Percentiles rank a stretch among this genome's conserved stretches.
Conservation (phyloP, 2,888 invertebrate genomes). For the Cheiracanthium punctorium region DNA sequence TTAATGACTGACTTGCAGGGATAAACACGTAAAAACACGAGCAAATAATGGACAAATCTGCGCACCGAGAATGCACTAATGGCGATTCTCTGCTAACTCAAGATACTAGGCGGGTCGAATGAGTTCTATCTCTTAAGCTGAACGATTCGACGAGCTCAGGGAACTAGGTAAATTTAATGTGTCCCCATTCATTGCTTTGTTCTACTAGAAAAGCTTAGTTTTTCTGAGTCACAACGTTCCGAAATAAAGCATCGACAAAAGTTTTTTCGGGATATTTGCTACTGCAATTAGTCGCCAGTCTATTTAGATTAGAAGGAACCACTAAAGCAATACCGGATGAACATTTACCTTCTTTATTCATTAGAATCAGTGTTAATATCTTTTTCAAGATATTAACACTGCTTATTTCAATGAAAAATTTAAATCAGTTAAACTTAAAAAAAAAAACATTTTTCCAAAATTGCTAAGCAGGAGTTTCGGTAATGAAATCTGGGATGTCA, state of each 20-base stretch:
- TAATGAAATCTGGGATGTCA: too few relatives aligned
- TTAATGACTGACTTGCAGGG: too few relatives aligned
- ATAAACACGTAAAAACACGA: too few relatives aligned
- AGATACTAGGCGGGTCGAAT: background rate
- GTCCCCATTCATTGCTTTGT: slow-evolving; percentile 4
- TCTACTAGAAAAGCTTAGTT: background rate
- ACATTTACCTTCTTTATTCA: too few relatives aligned
- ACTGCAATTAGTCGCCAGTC: background rate
- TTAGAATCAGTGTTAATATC: too few relatives aligned
- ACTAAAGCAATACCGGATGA: too few relatives aligned
- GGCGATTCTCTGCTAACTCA: background rate
- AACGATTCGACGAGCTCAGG: slow-evolving; percentile 6
- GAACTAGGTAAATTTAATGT: background rate
- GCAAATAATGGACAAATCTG: too few relatives aligned
- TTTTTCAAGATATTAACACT: too few relatives aligned
- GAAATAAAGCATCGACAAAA: background rate
- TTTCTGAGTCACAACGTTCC: background rate
- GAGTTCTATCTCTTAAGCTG: background rate
- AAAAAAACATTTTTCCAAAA: too few relatives aligned
- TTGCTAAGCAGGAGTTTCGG: too few relatives aligned
- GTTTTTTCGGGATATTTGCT: slow-evolving; percentile 10
- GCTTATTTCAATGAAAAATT: too few relatives aligned
- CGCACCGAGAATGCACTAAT: background rate
- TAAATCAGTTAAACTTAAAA: too few relatives aligned
- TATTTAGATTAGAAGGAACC: background rate